A percentile compares a stretch with the other conserved stretches of the same genome.
Evolutionary conservation across 2,113 vertebrate genomes (phyloP).

Genomic region (Canis aureus): DNA sequence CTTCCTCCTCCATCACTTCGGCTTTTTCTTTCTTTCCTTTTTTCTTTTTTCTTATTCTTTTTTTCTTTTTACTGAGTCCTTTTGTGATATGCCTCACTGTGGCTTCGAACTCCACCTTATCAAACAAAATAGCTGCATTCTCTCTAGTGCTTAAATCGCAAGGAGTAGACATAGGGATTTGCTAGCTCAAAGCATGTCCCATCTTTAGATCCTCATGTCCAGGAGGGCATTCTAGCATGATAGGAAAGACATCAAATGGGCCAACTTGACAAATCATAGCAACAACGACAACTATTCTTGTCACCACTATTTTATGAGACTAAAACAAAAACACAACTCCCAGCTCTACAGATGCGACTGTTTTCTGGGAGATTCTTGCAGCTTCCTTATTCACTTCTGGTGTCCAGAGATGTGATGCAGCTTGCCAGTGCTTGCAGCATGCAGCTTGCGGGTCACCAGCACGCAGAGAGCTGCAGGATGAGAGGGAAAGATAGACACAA

Average conservation of each 20-base stretch:
- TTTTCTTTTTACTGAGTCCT: neutral
- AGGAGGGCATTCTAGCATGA: constrained; percentile 60
- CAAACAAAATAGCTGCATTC: constrained; percentile 38
- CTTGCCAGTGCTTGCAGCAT: constrained; percentile 66
- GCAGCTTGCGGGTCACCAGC: constrained; percentile 52
- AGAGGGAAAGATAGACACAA: neutral
- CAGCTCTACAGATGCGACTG: constrained; percentile 67
- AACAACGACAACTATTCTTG: neutral
- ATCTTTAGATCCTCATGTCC: constrained; percentile 43
- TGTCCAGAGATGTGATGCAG: constrained; percentile 57
- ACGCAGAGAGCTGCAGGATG: neutral
- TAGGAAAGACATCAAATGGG: constrained; percentile 64
- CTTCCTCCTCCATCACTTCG: constrained; percentile 13
- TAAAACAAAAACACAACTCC: constrained; percentile 54
- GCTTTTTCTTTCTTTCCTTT: neutral
- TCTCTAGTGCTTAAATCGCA: constrained; percentile 49
- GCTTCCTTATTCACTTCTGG: constrained; percentile 65
- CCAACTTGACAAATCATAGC: constrained; percentile 36
- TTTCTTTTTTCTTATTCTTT: neutral
- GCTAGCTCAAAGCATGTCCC: constrained; percentile 54
- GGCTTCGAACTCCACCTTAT: constrained; percentile 64
- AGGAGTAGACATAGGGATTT: constrained; percentile 44
- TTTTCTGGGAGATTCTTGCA: constrained; percentile 77
- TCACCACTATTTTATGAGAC: neutral
- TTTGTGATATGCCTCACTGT: constrained; percentile 48